Evolutionary conservation across 2,113 vertebrate genomes (phyloP), one percentile per base, ranked within the genome.

Genomic region (Megaceryle maxima): DNA sequence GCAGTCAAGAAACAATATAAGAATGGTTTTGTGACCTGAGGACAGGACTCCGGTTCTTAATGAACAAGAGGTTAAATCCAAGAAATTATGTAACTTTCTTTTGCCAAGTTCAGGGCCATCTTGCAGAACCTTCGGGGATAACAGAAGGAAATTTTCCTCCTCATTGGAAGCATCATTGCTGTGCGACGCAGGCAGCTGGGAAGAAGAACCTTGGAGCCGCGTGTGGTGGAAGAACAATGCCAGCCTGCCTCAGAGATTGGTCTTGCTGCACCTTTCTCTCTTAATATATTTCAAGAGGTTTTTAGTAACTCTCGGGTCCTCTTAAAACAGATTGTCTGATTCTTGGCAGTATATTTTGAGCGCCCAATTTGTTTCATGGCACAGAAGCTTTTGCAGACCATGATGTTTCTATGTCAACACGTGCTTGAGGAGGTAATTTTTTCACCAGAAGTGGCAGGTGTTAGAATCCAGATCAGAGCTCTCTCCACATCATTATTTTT

Each of bases 371-470:
- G 88, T 94, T 97, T 90, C 68, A 31, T 90, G 90, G 92, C 95
- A 86, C 90, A 81, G 90, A 92, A 92, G 80, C 76, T 9, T 94
- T 94, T 93, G 88, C 72, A 92, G 86, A 81, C 94, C 90, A 94
- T 88, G 82, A 88, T 94, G 95, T 96, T 97, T 96, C 92, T 96
- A 91, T 96, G 90, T 97, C 95, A 97, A 96, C 93, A 94, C 1
- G 0, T 73, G 86, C 96, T 94, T 92, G 69, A 96, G 94, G 13
- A 96, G 76, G 93, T 43, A 19, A 84, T 96, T 87, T 81, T 77
- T 89, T n/a, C 83, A 86, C 51, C 63, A 81, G 86, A 90, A 94
- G 95, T 83, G 79, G 92, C 92, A 92, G 73, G 92, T 94, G 90
- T 88, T 93, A 83, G 86, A 93, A 90, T 86, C 60, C 85, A 90